phyloP scores from a whole-genome alignment of 2,888 invertebrate genomes.

The Agrotis clavis region DNA sequence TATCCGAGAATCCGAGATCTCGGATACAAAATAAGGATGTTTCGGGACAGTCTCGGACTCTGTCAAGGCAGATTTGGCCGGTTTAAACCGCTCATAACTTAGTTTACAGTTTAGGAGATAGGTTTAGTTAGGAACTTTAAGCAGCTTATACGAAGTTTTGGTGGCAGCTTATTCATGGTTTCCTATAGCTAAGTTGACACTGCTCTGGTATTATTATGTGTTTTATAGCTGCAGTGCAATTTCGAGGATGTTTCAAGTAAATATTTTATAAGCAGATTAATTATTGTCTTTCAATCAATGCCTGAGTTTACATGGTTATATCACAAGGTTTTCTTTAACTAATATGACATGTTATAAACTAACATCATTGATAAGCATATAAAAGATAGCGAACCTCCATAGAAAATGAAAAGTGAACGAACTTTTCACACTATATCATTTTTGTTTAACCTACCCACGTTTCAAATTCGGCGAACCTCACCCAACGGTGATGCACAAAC shows the following conservation, averaged over 20 bases:
- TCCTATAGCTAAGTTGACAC: no score
- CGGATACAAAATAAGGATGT: conserved; percentile 71
- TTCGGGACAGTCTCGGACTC: conserved; percentile 62
- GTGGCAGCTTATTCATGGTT: not conserved
- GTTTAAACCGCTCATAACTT: conserved; percentile 31
- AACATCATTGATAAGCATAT: no score
- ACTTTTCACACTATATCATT: not conserved
- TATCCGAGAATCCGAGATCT: conserved; percentile 43
- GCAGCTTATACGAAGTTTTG: conserved; percentile 44
- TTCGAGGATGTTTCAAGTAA: not conserved
- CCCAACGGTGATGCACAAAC: conserved; percentile 33
- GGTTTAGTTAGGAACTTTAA: conserved; percentile 41
- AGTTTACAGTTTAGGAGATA: conserved; percentile 27
- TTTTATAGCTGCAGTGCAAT: not conserved
- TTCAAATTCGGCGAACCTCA: conserved; percentile 5
- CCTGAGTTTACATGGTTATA: not conserved
- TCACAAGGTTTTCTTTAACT: not conserved
- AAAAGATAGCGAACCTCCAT: not conserved
- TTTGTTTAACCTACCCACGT: not conserved
- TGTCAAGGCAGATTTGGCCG: conserved; percentile 26
- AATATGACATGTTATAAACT: not conserved
- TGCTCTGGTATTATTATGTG: not conserved
- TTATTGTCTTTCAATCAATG: not conserved
- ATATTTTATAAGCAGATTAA: not conserved
- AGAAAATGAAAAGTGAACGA: not conserved